Base-by-base conservation (phyloP, 1,140 invertebrate species). In the Zaprionus gabonicus region DNA sequence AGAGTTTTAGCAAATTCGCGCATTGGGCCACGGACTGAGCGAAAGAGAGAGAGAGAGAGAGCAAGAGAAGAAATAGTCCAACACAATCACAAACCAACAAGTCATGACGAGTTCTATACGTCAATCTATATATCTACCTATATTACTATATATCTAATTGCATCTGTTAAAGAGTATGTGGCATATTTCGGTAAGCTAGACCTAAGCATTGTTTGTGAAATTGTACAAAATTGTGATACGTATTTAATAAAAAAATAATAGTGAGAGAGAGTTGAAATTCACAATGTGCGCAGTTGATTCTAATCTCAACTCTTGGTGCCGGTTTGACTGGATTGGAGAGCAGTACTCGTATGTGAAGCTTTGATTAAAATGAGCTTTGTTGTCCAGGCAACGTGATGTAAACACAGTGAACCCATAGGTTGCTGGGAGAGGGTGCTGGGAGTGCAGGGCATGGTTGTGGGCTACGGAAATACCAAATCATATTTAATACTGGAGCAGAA, bases 1-100 rank as follows among this genome's bases (percentile, higher is more conserved):
- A 94, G 56, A 93, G 94, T 57, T 94, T 96, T 34, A 91, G 93
- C 71, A 93, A 83, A 31, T 95, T 94, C 95, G 93, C 93, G 10
- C 93, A 95, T 77, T 95, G 91, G 91, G 76, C 78, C 94, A 95
- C 1, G 95, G 15, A 41, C 15, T 7, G 38, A n/a, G 15, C 6
- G 3, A 6, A 12, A n/a, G 38, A 41, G 38, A n/a, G 38, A n/a
- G 15, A 4, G 36, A 38, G 15, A 41, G 38, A n/a, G 15, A n/a
- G 38, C 2, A 15, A 44, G 41, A n/a, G 15, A 31, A 31, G 7
- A 31, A 31, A 9, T 3, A 41, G n/a, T 17, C 41, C 2, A 46
- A 3, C 2, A 17, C 38, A 41, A 41, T 41, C 38, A n/a, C 38
- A 41, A 41, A 41, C 38, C 15, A n/a, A n/a, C 7, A 7, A 15